Evolutionary conservation across 2,113 vertebrate species (phyloP).

Genomic region (Pelusios castaneus): DNA sequence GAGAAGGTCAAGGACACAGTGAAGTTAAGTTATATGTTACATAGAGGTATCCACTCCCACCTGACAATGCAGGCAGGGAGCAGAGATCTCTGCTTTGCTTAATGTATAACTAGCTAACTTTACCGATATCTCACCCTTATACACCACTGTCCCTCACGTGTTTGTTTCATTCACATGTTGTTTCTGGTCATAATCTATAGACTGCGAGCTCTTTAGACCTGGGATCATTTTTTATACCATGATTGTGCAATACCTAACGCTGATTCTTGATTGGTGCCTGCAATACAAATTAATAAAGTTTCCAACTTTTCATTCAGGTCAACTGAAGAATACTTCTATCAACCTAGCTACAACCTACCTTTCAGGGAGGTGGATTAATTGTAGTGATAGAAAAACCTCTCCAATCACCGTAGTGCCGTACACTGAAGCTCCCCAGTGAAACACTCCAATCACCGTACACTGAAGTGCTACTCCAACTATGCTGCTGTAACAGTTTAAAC

Average conservation of each 20-base stretch:
- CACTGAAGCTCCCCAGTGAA: too few relatives aligned
- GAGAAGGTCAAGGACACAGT: not conserved
- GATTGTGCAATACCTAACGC: too few relatives aligned
- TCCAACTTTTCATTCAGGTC: not conserved
- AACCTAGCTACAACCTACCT: not conserved
- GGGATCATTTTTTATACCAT: accelerated
- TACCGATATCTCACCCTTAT: accelerated
- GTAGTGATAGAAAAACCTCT: not conserved
- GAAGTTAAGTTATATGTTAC: not conserved
- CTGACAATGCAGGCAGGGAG: accelerated
- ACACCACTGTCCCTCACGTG: accelerated
- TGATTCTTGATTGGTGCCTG: not conserved
- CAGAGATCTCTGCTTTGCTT: accelerated
- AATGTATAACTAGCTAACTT: accelerated
- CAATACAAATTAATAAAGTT: not conserved
- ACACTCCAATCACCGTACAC: not conserved
- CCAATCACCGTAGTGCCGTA: too few relatives aligned
- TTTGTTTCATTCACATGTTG: accelerated
- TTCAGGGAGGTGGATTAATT: not conserved
- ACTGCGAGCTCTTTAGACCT: accelerated
- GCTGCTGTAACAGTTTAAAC: not conserved
- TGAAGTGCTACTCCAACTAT: not conserved
- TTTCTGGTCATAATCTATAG: not conserved
- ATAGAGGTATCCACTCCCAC: not conserved
- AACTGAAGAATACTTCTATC: not conserved